Conservation (phyloP, 1,140 invertebrate genomes). For the Camponotus floridanus region DNA sequence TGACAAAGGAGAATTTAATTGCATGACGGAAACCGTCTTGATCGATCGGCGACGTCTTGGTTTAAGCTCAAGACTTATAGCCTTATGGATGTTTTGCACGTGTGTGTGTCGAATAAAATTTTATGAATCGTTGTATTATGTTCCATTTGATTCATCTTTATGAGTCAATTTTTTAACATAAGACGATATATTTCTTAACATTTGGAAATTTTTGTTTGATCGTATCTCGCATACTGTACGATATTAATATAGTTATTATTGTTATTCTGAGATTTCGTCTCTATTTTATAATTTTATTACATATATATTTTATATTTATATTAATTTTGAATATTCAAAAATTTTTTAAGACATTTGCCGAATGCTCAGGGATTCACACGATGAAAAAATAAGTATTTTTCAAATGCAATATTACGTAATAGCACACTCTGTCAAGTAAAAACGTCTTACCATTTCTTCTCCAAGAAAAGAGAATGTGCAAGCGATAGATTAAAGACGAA, state of each 20-base stretch:
- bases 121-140: background rate
- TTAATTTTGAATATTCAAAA: background rate
- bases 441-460: background rate
- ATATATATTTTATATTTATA: background rate
- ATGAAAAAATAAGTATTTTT: background rate
- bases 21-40: conserved; percentile 10
- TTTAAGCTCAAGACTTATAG: conserved; percentile 40
- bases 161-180: background rate
- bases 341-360: background rate
- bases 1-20: conserved; percentile 22
- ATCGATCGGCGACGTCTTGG: conserved; percentile 36
- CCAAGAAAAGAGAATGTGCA: background rate
- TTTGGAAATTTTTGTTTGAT: background rate
- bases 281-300: too few relatives aligned
- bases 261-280: background rate
- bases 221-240: background rate
- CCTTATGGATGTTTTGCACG: conserved; percentile 32
- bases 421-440: background rate
- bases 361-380: background rate
- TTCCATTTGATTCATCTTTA: background rate
- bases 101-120: conserved; percentile 53
- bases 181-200: background rate
- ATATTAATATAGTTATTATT: background rate
- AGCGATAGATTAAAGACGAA: background rate
- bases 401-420: background rate